phyloP scores from a whole-genome alignment of 2,888 invertebrate genomes.

The Alloplasta piceator region DNA sequence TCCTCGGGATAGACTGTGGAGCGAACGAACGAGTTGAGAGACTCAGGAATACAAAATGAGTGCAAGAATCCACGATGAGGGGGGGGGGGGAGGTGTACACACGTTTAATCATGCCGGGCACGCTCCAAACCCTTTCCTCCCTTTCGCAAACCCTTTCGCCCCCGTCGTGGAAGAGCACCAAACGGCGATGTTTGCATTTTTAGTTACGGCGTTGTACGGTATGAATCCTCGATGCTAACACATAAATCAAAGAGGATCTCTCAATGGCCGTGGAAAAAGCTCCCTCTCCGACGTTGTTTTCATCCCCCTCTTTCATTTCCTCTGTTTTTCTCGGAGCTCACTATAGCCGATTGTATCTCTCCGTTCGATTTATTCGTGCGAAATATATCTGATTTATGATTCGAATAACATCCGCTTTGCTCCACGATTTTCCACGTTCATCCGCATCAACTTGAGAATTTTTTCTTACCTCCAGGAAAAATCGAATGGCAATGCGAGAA shows the following conservation, averaged over 20 bases:
- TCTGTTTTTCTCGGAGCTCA: slow-evolving; percentile 1
- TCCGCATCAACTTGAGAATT: too few species aligned
- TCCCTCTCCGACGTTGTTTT: not conserved
- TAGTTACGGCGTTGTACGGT: slow-evolving; percentile 63
- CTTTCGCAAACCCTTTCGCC: slow-evolving; percentile 4
- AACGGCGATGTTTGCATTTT: slow-evolving; percentile 72
- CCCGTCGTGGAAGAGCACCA: slow-evolving; percentile 67
- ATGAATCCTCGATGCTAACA: slow-evolving; percentile 65
- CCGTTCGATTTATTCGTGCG: slow-evolving; percentile 44
- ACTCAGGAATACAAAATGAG: slow-evolving; percentile 42
- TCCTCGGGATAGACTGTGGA: slow-evolving; percentile 36
- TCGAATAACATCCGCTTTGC: too few species aligned
- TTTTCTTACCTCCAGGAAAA: too few species aligned
- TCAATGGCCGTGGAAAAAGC: slow-evolving; percentile 6
- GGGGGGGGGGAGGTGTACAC: not conserved
- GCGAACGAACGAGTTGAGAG: slow-evolving; percentile 49
- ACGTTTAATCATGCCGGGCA: slow-evolving; percentile 60
- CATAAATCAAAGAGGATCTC: slow-evolving; percentile 64
- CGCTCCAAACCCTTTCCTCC: slow-evolving; percentile 34
- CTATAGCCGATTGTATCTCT: slow-evolving; percentile 48
- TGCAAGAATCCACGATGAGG: slow-evolving; percentile 29
- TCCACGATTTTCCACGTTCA: too few species aligned
- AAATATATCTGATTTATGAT: slow-evolving; percentile 6
- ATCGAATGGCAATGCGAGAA: too few species aligned
- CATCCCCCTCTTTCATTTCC: not conserved